phyloP scores from a whole-genome alignment of 2,113 vertebrate species.

The Microcebus ravelobensis region DNA sequence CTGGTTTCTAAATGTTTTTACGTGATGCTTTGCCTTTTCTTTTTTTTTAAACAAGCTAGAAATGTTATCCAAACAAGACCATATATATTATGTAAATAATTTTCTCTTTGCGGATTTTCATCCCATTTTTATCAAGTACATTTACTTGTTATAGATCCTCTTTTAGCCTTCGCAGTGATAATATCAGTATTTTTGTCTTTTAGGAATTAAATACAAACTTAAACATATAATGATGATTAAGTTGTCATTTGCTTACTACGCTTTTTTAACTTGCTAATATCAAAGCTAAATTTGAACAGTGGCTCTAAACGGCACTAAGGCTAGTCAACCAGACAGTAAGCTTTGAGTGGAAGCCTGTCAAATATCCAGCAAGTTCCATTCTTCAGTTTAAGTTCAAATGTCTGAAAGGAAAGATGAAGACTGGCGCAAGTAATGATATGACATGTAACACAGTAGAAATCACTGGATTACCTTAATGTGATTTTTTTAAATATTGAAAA shows the following conservation, averaged over 20 bases:
- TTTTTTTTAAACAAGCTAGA: background rate
- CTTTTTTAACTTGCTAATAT: slow-evolving; percentile 69
- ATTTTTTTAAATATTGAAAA: slow-evolving; percentile 74
- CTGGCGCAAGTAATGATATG: slow-evolving; percentile 39
- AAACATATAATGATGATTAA: background rate
- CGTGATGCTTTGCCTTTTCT: slow-evolving; percentile 66
- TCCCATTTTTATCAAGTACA: slow-evolving; percentile 56
- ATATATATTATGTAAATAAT: background rate
- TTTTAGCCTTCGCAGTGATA: background rate
- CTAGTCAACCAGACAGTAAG: background rate
- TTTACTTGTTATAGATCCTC: slow-evolving; percentile 27
- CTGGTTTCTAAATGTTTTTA: slow-evolving; percentile 27
- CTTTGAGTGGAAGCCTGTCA: slow-evolving; percentile 66
- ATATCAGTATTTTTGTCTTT: background rate
- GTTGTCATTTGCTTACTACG: slow-evolving; percentile 41
- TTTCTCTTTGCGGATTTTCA: slow-evolving; percentile 56
- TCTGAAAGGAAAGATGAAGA: slow-evolving; percentile 46
- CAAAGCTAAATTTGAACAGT: slow-evolving; percentile 66
- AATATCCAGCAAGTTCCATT: slow-evolving; percentile 46
- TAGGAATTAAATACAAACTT: slow-evolving; percentile 56
- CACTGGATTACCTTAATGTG: slow-evolving; percentile 53
- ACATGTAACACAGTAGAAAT: slow-evolving; percentile 47
- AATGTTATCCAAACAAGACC: slow-evolving; percentile 18
- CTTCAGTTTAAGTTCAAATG: slow-evolving; percentile 64
- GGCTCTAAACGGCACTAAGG: background rate